Base-by-base conservation (phyloP, 2,888 invertebrate species). In the Dynastes hyllus region DNA sequence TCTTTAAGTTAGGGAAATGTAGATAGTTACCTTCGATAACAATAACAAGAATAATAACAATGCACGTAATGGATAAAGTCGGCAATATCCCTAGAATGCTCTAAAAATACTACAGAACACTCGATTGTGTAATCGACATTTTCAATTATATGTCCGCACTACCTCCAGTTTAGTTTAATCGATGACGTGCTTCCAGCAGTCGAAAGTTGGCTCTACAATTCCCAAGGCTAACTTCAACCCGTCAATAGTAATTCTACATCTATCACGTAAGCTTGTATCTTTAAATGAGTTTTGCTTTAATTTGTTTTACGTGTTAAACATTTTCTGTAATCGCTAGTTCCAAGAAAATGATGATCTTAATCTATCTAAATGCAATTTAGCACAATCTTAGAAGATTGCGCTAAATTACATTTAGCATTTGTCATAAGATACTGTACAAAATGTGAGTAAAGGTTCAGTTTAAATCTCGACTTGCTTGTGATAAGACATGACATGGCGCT, bases 161-260 rank as follows among this genome's bases (percentile, higher is more conserved):
- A 22, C 45, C 50, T 22, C 50, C 5, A 69, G 50, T 50, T 69
- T 50, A 27, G n/a, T 50, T 22, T 9, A 69, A 22, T 69, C 67
- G 67, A 69, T 51, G 50, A 51, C 67, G 67, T 45, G 67, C 37
- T 50, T 51, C 67, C 8, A 51, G 45, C n/a, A 51, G 50, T 11
- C 50, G 29, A 50, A 50, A 69, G 67, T 27, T 50, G 6, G 50
- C 22, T 51, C 27, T 50, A 50, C 51, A 69, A 69, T 50, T 69
- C 67, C 67, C 67, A 69, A 50, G 45, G 50, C 67, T 16, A 51
- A 69, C 50, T 51, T 69, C 67, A 69, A 69, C 2, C 67, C 50
- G 50, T 69, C 67, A 50, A 50, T 69, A 16, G 50, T 51, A 51
- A 13, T 50, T 69, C 27, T 51, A 50, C 16, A 50, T 27, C 16